phyloP scores from a whole-genome alignment of 2,113 vertebrate genomes.

The Vulpes ferrilata region DNA sequence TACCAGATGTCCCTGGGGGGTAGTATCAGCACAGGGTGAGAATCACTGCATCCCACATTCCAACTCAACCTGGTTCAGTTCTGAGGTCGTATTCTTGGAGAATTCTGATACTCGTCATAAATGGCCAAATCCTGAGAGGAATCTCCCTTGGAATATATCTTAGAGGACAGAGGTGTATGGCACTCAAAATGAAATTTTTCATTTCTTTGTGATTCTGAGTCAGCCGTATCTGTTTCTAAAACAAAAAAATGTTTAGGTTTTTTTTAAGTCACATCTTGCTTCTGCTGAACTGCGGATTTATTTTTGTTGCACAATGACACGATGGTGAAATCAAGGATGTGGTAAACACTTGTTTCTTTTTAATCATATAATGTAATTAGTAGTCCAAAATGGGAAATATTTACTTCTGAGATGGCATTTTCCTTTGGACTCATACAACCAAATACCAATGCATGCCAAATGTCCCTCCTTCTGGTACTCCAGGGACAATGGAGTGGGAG shows the following conservation, averaged over 20 bases:
- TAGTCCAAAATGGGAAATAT: conserved; percentile 54
- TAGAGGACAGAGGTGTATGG: background rate
- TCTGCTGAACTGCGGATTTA: background rate
- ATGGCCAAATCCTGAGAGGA: background rate
- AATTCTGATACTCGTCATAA: background rate
- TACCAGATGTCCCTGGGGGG: background rate
- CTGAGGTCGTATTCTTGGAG: background rate
- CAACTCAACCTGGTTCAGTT: background rate
- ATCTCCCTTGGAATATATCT: background rate
- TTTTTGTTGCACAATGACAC: conserved; percentile 34
- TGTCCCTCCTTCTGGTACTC: background rate
- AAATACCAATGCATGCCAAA: background rate
- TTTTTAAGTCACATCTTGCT: background rate
- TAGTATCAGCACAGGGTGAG: background rate
- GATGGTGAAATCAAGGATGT: conserved; percentile 56
- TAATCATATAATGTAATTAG: background rate
- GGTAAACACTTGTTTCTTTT: conserved; percentile 11
- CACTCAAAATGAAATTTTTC: background rate
- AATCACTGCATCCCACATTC: background rate
- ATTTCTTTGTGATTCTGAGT: conserved; percentile 36
- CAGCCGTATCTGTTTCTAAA: conserved; percentile 17
- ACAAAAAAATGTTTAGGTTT: background rate
- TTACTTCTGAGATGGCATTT: conserved; percentile 18
- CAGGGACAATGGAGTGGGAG: background rate
- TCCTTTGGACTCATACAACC: background rate